phyloP scores from a whole-genome alignment of 2,888 invertebrate genomes.

The Ditylenchus weischeri region DNA sequence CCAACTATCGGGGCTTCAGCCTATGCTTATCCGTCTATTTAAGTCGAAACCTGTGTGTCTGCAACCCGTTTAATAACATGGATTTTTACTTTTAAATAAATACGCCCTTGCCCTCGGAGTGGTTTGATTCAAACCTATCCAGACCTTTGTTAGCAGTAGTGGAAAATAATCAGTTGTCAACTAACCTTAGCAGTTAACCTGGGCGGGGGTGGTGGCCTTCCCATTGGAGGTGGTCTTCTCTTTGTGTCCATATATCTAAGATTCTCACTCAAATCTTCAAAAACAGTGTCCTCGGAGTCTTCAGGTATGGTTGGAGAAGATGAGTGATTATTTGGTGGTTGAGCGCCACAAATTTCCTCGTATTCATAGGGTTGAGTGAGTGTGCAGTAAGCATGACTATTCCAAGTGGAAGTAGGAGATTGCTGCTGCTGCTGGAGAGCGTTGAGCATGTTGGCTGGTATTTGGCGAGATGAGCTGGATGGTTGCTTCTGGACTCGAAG shows the following conservation, averaged over 20 bases:
- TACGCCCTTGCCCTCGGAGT: too few species aligned
- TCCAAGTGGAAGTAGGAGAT: not conserved
- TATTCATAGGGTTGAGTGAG: constrained; percentile 3
- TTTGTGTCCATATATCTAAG: not conserved
- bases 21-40: too few species aligned
- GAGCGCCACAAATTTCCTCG: constrained; percentile 2
- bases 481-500: not conserved
- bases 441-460: not conserved
- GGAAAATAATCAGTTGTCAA: too few species aligned
- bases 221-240: constrained; percentile 1
- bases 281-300: not conserved
- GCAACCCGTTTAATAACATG: too few species aligned
- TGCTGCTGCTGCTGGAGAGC: not conserved
- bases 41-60: too few species aligned
- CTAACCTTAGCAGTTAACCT: too few species aligned
- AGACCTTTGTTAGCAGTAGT: too few species aligned
- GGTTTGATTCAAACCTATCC: too few species aligned
- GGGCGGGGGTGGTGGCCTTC: constrained; percentile 4
- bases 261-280: constrained; percentile 6
- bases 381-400: not conserved
- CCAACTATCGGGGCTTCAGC: too few species aligned
- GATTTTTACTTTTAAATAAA: too few species aligned
- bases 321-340: not conserved
- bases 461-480: not conserved
- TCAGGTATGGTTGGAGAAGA: not conserved